These are phyloP conservation scores for Callipepla squamata DNA, from an alignment of 2,113 vertebrate genomes.

Conservation along the genomic window DNA sequence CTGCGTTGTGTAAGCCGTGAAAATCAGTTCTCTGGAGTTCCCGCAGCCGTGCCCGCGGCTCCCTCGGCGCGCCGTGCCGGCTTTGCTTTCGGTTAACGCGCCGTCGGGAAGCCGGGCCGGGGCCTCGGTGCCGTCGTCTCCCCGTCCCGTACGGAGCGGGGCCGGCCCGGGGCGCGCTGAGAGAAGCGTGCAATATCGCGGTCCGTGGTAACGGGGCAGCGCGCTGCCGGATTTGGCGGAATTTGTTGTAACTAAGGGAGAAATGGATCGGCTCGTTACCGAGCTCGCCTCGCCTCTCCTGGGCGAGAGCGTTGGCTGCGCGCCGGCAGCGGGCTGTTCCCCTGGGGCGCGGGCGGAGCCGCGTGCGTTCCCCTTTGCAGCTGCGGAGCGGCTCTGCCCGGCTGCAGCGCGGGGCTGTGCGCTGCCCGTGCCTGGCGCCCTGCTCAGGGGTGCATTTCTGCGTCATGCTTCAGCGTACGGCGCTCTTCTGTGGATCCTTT, in stretches of 20 bases:
- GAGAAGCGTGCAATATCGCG: too few species aligned
- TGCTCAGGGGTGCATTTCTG: neutral
- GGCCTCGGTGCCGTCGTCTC: too few species aligned
- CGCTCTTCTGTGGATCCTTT: neutral
- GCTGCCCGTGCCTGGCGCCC: neutral
- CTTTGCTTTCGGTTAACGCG: too few species aligned
- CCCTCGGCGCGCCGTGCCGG: too few species aligned
- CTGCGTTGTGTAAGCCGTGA: too few species aligned
- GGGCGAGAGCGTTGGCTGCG: rapidly evolving
- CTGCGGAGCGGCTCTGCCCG: neutral
- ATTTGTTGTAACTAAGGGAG: neutral
- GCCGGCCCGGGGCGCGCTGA: too few species aligned
- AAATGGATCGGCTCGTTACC: neutral
- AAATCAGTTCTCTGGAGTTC: too few species aligned
- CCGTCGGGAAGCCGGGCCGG: too few species aligned
- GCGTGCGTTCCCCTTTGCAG: rapidly evolving
- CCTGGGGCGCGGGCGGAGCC: neutral
- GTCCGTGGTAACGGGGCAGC: neutral
- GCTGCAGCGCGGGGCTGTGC: too few species aligned
- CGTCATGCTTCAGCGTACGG: rapidly evolving
- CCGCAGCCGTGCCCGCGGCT: too few species aligned
- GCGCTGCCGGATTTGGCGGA: too few species aligned
- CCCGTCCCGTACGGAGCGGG: too few species aligned
- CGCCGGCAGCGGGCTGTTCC: neutral
- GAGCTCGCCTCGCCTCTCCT: neutral